Percentiles rank a stretch among this genome's conserved stretches.
Evolutionary conservation across 1,140 invertebrate species (phyloP).

Genomic region (Metopolophium dirhodum): DNA sequence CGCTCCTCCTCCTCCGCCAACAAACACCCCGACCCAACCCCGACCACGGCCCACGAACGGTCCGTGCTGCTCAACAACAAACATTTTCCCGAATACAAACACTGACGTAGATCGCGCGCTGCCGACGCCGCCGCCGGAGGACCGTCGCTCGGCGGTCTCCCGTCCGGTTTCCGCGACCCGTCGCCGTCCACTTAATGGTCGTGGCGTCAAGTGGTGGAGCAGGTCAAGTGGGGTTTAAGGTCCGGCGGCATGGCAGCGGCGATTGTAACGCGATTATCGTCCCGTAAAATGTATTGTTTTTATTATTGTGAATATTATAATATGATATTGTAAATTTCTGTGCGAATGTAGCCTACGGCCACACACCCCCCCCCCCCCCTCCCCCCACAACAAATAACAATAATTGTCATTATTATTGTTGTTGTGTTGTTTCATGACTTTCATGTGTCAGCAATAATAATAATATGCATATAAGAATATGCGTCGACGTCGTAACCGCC

Average conservation of each 20-base stretch:
- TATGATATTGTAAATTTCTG: neutral
- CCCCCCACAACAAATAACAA: neutral
- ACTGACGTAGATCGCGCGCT: conserved; percentile 63
- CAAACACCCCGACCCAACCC: no score
- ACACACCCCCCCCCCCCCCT: no score
- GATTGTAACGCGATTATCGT: neutral
- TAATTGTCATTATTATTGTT: neutral
- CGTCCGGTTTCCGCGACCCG: neutral
- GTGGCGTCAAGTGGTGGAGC: neutral
- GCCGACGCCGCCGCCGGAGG: neutral
- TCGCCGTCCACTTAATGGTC: neutral
- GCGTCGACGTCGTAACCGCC: neutral
- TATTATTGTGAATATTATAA: neutral
- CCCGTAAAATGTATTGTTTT: neutral
- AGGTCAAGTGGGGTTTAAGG: neutral
- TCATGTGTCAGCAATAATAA: neutral
- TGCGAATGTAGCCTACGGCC: neutral
- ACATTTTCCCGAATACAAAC: conserved; percentile 66
- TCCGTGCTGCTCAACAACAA: conserved; percentile 65
- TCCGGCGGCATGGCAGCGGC: neutral
- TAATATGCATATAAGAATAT: neutral
- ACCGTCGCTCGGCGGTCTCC: neutral
- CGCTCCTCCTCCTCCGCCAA: neutral
- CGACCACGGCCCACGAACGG: conserved; percentile 63
- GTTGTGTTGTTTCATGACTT: neutral